These are phyloP conservation scores for Cynopterus brachyotis DNA, from an alignment of 2,113 vertebrate genomes.

Conservation along the genomic window DNA sequence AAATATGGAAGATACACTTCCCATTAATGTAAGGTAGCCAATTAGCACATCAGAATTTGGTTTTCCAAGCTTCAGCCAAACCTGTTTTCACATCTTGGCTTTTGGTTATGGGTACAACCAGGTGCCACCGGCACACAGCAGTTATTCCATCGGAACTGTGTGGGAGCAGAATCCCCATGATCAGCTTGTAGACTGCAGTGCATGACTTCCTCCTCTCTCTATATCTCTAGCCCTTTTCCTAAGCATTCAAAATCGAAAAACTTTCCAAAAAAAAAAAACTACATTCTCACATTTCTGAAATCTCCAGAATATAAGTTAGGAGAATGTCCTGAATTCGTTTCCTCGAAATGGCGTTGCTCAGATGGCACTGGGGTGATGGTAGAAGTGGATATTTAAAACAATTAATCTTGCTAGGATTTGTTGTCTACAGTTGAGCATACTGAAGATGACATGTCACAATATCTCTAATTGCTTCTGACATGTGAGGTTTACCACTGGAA, in stretches of 20 bases:
- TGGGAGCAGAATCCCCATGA: neutral
- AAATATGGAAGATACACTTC: neutral
- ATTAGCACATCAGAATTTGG: neutral
- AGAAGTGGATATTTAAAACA: neutral
- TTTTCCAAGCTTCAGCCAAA: neutral
- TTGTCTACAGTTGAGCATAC: neutral
- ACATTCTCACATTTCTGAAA: neutral
- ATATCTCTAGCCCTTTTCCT: neutral
- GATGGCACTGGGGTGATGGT: neutral
- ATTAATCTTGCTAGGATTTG: neutral
- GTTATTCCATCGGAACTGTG: accelerated
- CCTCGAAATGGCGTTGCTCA: neutral
- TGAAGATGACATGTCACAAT: neutral
- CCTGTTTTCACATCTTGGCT: neutral
- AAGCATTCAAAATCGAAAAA: neutral
- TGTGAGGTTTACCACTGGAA: slow-evolving; percentile 43
- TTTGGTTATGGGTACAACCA: neutral
- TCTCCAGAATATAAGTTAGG: neutral
- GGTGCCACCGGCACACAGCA: neutral
- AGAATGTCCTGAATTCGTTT: neutral
- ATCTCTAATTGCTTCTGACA: slow-evolving; percentile 58
- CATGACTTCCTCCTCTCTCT: neutral
- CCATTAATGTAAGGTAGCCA: neutral
- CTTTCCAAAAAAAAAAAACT: neutral
- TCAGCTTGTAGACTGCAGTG: accelerated